These are phyloP conservation scores for Ptilorrhoa leucosticta DNA, from an alignment of 2,113 vertebrate genomes.

Conservation along the genomic window DNA sequence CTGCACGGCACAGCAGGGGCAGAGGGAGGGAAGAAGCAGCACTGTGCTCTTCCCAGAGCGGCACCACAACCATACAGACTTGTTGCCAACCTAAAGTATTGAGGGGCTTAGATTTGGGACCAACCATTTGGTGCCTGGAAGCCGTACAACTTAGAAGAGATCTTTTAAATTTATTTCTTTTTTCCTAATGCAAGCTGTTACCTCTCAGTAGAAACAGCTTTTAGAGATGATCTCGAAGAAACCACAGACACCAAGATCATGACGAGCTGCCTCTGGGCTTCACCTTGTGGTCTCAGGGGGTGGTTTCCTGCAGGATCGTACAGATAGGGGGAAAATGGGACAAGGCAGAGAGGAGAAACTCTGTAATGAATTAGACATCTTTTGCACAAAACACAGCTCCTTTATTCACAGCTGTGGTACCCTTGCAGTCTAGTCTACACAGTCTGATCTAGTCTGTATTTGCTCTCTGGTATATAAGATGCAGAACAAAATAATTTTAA, in stretches of 20 bases:
- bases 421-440: neutral
- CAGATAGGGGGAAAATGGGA: fast-evolving
- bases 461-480: neutral
- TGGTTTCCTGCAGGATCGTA: neutral
- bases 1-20: fast-evolving
- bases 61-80: no score
- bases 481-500: neutral
- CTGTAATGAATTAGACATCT: neutral
- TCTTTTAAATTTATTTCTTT: neutral
- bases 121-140: neutral
- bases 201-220: neutral
- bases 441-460: neutral
- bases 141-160: neutral
- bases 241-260: neutral
- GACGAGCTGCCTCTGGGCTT: neutral
- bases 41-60: neutral
- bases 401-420: neutral
- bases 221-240: neutral
- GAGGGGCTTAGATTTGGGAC: neutral
- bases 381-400: neutral
- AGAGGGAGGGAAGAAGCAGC: neutral
- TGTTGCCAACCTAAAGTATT: neutral
- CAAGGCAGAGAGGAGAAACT: neutral
- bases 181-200: neutral
- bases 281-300: neutral